Conservation (phyloP, 2,797 vertebrate genomes). For the Zonotrichia albicollis region DNA sequence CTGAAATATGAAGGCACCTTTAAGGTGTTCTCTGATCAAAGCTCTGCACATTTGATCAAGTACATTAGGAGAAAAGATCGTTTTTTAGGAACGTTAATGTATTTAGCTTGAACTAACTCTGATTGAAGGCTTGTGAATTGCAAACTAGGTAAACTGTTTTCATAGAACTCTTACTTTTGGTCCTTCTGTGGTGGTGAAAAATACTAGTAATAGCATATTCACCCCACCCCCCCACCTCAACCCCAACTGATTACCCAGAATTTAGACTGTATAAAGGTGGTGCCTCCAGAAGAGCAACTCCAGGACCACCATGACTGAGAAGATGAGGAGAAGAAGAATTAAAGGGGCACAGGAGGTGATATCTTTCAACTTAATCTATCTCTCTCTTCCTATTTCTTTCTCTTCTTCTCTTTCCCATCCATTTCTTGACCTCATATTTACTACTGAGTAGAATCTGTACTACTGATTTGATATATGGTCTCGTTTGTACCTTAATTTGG, state of each 20-base stretch:
- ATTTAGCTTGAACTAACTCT: slow-evolving; percentile 62
- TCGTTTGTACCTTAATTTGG: not conserved
- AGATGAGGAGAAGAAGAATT: not conserved
- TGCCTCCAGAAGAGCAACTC: not conserved
- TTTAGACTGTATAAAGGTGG: not conserved
- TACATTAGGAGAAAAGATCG: slow-evolving; percentile 69
- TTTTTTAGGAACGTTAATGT: slow-evolving; percentile 65
- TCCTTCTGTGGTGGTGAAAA: not conserved
- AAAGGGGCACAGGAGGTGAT: not conserved
- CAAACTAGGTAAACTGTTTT: slow-evolving; percentile 61
- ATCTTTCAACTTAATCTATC: not conserved
- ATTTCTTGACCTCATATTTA: not conserved
- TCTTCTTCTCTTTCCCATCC: not conserved
- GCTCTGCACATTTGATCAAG: slow-evolving; percentile 72
- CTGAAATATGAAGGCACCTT: slow-evolving; percentile 69
- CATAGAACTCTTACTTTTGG: not conserved
- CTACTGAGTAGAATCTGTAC: not conserved
- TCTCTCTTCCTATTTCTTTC: not conserved
- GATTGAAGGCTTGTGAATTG: slow-evolving; percentile 60
- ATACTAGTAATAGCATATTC: not conserved
- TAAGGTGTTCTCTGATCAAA: slow-evolving; percentile 76
- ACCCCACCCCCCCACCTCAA: too few species aligned
- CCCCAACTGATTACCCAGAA: not conserved
- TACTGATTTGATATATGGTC: not conserved
- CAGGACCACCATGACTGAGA: not conserved